phyloP scores from a whole-genome alignment of 2,797 vertebrate species.

The Oreochromis grahami region DNA sequence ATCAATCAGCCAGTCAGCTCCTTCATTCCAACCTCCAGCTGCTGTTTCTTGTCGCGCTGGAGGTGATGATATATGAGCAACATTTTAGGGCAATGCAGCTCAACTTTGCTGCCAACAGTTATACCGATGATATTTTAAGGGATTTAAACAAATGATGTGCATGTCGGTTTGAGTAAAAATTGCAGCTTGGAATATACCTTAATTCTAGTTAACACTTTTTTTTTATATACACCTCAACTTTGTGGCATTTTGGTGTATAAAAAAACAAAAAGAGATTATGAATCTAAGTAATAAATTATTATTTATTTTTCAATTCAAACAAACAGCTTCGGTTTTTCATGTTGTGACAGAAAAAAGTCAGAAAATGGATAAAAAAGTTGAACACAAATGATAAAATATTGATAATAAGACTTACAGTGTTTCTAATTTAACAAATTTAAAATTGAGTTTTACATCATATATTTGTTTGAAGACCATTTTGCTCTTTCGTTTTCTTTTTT shows the following conservation, averaged over 20 bases:
- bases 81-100: slow-evolving; percentile 21
- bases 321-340: neutral
- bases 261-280: neutral
- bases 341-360: neutral
- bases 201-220: neutral
- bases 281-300: neutral
- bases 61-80: slow-evolving; percentile 13
- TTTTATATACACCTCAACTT: neutral
- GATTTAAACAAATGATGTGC: neutral
- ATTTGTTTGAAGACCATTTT: neutral
- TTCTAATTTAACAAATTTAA: neutral
- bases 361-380: neutral
- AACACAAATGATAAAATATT: neutral
- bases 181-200: neutral
- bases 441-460: neutral
- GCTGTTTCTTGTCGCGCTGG: slow-evolving; percentile 11
- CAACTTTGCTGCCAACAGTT: neutral
- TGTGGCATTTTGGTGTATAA: neutral
- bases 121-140: neutral
- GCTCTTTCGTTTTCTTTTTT: neutral
- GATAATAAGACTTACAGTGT: neutral
- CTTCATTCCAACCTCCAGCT: slow-evolving; percentile 25
- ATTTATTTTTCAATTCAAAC: neutral
- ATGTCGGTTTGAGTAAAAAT: neutral
- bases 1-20: slow-evolving; percentile 20